phyloP scores from a whole-genome alignment of 1,140 invertebrate species.

The Ruditapes philippinarum region DNA sequence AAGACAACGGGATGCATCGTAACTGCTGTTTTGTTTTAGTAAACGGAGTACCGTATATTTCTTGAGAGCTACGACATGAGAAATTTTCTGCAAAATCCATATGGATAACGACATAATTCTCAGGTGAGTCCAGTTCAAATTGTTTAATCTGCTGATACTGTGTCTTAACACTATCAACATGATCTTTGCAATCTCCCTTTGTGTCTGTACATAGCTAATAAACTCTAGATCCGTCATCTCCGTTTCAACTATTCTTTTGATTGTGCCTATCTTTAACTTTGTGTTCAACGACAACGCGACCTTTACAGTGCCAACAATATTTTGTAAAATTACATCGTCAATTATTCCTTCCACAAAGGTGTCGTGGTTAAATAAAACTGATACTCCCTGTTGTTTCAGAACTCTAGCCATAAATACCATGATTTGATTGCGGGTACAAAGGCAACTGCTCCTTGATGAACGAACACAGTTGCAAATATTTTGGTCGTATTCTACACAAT shows the following conservation, averaged over 20 bases:
- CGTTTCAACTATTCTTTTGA: not conserved
- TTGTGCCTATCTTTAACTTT: not conserved
- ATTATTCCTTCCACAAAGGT: not conserved
- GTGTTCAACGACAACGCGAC: not conserved
- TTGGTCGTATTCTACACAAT: not conserved
- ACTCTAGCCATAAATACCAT: not conserved
- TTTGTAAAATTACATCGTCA: not conserved
- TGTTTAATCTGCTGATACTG: no score
- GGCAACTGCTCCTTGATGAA: conserved; percentile 7
- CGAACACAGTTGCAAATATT: not conserved
- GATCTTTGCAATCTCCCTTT: not conserved
- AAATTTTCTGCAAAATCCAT: no score
- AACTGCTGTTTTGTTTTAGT: no score
- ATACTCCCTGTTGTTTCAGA: not conserved
- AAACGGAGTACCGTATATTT: no score
- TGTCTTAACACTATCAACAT: no score
- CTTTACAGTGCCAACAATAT: not conserved
- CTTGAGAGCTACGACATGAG: no score
- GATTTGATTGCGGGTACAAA: not conserved
- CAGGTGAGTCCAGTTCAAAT: no score
- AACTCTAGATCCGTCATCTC: not conserved
- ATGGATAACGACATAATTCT: no score
- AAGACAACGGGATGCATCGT: no score
- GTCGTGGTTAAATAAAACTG: not conserved
- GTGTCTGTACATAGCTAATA: not conserved